Conservation (phyloP, 2,888 invertebrate species). For the Tiphia femorata region DNA sequence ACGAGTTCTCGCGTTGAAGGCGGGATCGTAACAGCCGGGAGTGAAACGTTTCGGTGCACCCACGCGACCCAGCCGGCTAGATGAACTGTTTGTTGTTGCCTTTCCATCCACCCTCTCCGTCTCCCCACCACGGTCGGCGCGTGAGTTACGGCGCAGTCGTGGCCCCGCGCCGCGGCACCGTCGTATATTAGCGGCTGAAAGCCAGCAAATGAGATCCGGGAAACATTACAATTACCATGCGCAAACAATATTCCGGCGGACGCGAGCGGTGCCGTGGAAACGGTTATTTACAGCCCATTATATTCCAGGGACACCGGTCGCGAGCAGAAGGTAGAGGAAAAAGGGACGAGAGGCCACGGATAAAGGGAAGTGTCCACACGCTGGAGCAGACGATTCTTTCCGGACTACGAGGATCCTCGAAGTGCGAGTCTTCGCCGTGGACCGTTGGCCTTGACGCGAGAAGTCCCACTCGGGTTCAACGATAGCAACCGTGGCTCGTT, state of each 20-base stretch:
- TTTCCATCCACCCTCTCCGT: too few relatives aligned
- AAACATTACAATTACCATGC: conserved; percentile 61
- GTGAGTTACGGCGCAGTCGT: conserved; percentile 55
- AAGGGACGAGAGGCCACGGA: conserved; percentile 13
- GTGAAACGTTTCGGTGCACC: conserved; percentile 54
- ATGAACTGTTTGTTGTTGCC: conserved; percentile 58
- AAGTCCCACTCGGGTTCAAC: too few relatives aligned
- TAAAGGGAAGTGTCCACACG: not conserved
- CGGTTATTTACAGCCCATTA: conserved; percentile 54
- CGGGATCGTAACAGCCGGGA: conserved; percentile 23
- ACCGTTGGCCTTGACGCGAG: too few relatives aligned
- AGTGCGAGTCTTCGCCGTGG: too few relatives aligned
- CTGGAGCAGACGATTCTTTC: too few relatives aligned
- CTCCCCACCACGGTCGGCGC: too few relatives aligned
- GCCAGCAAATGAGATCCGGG: conserved; percentile 60
- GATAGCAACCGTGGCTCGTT: too few relatives aligned
- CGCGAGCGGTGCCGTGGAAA: conserved; percentile 35
- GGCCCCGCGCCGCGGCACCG: conserved; percentile 48
- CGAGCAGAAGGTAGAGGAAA: conserved; percentile 22
- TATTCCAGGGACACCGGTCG: conserved; percentile 37
- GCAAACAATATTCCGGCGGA: conserved; percentile 56
- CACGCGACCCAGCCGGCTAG: conserved; percentile 52
- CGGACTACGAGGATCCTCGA: too few relatives aligned
- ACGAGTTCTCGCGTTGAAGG: not conserved
- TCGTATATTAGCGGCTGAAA: conserved; percentile 60